A percentile compares a stretch with the other conserved stretches of the same genome.
phyloP scores from a whole-genome alignment of 2,113 vertebrate genomes.

The Nothocercus julius region DNA sequence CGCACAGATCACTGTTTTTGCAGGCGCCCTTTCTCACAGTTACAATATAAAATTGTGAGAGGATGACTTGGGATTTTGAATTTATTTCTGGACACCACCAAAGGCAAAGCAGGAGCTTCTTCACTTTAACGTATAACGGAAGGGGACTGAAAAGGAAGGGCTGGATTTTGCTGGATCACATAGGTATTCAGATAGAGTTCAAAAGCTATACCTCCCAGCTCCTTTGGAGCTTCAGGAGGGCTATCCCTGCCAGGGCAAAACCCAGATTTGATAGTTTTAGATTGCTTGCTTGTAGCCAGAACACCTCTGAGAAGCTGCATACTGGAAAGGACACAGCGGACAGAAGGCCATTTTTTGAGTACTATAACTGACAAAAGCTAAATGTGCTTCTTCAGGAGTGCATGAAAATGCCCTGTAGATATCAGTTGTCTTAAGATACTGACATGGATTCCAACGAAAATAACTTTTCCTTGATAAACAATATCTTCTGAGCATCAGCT shows the following conservation, averaged over 20 bases:
- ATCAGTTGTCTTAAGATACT: background rate
- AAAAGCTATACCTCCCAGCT: background rate
- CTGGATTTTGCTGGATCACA: background rate
- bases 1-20: background rate
- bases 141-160: background rate
- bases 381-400: background rate
- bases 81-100: background rate
- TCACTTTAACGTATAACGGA: background rate
- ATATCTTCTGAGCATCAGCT: background rate
- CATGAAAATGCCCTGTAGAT: background rate
- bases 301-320: background rate
- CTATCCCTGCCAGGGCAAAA: background rate
- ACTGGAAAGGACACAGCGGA: background rate
- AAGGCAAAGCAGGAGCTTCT: background rate
- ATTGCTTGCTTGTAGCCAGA: background rate
- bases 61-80: background rate
- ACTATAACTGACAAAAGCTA: background rate
- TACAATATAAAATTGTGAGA: background rate
- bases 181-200: background rate
- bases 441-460: background rate
- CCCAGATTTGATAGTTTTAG: background rate
- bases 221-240: background rate
- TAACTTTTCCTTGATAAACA: background rate
- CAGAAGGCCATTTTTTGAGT: background rate
- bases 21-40: background rate